These are phyloP conservation scores for Chydorus sphaericus DNA, from an alignment of 2,888 invertebrate genomes.

Conservation along the genomic window DNA sequence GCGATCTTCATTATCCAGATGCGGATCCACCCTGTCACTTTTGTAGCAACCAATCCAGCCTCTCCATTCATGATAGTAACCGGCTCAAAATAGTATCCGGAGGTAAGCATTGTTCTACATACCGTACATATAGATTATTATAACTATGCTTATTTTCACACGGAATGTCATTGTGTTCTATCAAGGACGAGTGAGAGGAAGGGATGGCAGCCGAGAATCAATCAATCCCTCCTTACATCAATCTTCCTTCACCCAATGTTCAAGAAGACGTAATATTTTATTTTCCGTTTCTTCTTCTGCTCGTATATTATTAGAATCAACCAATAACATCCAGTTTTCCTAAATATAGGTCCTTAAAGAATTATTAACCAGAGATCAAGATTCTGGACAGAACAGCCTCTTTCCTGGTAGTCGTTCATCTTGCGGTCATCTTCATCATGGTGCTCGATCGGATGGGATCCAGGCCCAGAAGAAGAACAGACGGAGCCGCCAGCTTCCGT, in stretches of 20 bases:
- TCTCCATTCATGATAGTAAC: slow-evolving; percentile 26
- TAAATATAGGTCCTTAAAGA: too few species aligned
- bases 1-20: slow-evolving; percentile 27
- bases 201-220: slow-evolving; percentile 27
- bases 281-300: too few species aligned
- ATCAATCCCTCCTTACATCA: slow-evolving; percentile 28
- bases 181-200: slow-evolving; percentile 25
- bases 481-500: slow-evolving; percentile 29
- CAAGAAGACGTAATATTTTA: slow-evolving; percentile 26
- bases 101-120: slow-evolving; percentile 21
- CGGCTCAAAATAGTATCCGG: slow-evolving; percentile 27
- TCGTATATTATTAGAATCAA: too few species aligned
- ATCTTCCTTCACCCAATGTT: slow-evolving; percentile 29
- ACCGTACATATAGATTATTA: background rate
- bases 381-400: too few species aligned
- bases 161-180: background rate
- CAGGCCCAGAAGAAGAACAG: slow-evolving; percentile 24
- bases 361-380: too few species aligned
- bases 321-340: too few species aligned
- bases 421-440: too few species aligned
- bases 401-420: too few species aligned
- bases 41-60: slow-evolving; percentile 27
- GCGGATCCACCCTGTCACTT: slow-evolving; percentile 28
- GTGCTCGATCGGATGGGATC: too few species aligned
- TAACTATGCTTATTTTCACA: background rate